Base-by-base conservation (phyloP, 2,888 invertebrate genomes). In the Ennomos erosarius region DNA sequence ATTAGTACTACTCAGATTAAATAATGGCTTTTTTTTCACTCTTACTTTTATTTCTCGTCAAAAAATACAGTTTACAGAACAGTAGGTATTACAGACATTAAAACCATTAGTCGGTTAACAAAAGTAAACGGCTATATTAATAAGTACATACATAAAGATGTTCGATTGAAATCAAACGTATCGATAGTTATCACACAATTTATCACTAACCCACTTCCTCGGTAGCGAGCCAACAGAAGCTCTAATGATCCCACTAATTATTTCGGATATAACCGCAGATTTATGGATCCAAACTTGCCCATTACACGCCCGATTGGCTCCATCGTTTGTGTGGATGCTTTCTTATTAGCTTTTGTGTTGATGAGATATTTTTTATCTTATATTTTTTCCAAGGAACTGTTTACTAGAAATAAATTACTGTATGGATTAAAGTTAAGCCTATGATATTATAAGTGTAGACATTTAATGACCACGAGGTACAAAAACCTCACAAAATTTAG, bases 161-260 rank as follows among this genome's bases (percentile, higher is more conserved):
- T 26, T 26, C 6, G 9, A 44, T 49, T 44, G n/a, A 13, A 50
- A 55, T 44, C 44, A 44, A 16, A 42, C n/a, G 11, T 40, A 10
- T 39, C 9, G 38, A 10, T 45, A n/a, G 39, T 52, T 13, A 52
- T 52, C 16, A 26, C 13, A 34, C 26, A 8, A 9, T 26, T 51
- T 10, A n/a, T 10, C 43, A n/a, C 36, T 36, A 13, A 35, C 40
- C 46, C 34, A 47, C 43, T 47, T 44, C 34, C 16, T 34, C 49
- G 16, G 51, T 37, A 16, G 52, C 13, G 37, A 39, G 39, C 38
- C 43, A 69, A 69, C 61, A 59, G 63, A 62, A 52, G 64, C 64
- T 59, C 71, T 76, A 77, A 77, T 78, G 78, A 76, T 64, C 64
- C 68, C 72, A 60, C 73, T 72, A 78, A 77, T 76, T 76, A 73